Evolutionary conservation across 2,888 invertebrate species (phyloP).

Genomic region (Synergus gifuensis): DNA sequence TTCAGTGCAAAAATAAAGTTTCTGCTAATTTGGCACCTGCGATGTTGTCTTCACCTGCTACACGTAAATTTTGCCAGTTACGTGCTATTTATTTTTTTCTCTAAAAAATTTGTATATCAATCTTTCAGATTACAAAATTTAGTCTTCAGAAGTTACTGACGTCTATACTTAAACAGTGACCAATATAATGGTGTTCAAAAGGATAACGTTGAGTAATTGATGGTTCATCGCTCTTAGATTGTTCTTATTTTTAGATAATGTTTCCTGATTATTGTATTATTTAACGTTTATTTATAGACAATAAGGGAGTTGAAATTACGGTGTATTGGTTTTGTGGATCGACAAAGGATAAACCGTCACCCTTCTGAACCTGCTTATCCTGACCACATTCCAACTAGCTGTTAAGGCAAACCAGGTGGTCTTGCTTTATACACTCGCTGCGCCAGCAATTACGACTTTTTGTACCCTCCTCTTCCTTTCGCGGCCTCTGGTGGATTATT

Average conservation of each 20-base stretch:
- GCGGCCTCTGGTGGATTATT: slow-evolving; percentile 41
- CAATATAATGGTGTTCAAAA: not conserved
- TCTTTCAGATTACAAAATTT: not conserved
- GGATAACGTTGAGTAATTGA: not conserved
- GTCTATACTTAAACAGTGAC: too few relatives aligned
- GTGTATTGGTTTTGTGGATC: slow-evolving; percentile 15
- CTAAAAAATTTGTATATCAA: not conserved
- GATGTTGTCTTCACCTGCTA: slow-evolving; percentile 8
- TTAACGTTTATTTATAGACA: slow-evolving; percentile 1
- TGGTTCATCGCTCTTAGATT: not conserved
- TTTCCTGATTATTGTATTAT: slow-evolving; percentile 16
- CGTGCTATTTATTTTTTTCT: not conserved
- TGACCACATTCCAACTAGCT: slow-evolving; percentile 33
- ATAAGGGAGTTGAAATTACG: slow-evolving; percentile 1
- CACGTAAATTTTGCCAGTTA: not conserved
- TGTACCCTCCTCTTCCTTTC: not conserved
- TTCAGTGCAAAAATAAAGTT: not conserved
- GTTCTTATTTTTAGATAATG: slow-evolving; percentile 40
- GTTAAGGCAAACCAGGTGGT: slow-evolving; percentile 21
- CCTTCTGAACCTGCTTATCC: slow-evolving; percentile 16
- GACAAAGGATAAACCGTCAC: slow-evolving; percentile 5
- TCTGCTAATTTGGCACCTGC: slow-evolving; percentile 27
- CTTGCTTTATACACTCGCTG: slow-evolving; percentile 32
- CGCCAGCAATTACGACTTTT: slow-evolving; percentile 47
- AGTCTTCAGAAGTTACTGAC: not conserved